A percentile compares a stretch with the other conserved stretches of the same genome.
Conservation (phyloP, 1,140 invertebrate genomes). For the Papilio polyxenes region DNA sequence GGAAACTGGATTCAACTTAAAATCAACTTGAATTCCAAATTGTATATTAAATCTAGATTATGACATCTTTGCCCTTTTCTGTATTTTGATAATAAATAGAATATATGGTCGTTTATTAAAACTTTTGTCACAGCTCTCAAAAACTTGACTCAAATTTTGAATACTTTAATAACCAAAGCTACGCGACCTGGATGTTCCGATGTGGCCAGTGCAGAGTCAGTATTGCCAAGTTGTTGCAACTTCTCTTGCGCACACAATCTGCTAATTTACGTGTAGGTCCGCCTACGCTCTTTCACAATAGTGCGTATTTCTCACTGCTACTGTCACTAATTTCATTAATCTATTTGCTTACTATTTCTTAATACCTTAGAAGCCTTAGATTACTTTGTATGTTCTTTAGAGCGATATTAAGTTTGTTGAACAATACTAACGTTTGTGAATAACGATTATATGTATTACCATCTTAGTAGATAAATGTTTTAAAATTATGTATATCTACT, state of each 20-base stretch:
- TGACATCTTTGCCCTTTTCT: no score
- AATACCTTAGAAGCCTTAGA: background rate
- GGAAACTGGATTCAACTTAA: no score
- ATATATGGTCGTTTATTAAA: no score
- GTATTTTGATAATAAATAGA: no score
- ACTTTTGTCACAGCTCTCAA: no score
- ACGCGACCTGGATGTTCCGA: constrained; percentile 17
- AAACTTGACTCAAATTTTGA: no score
- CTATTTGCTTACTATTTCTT: constrained; percentile 3
- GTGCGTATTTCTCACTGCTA: constrained; percentile 21
- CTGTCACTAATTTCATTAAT: background rate
- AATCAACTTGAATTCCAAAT: no score
- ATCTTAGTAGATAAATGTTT: background rate
- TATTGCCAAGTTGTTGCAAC: constrained; percentile 25
- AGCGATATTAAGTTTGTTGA: background rate
- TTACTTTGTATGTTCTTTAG: background rate
- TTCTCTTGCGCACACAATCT: constrained; percentile 3
- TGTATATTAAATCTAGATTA: no score
- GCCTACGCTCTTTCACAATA: constrained; percentile 37
- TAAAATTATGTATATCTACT: no score
- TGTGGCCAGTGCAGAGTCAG: background rate
- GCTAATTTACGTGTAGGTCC: constrained; percentile 23
- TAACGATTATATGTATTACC: background rate
- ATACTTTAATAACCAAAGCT: background rate
- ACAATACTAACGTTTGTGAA: background rate